A percentile compares a stretch with the other conserved stretches of the same genome.
phyloP scores from a whole-genome alignment of 2,888 invertebrate genomes.

The Lithophane leautieri region DNA sequence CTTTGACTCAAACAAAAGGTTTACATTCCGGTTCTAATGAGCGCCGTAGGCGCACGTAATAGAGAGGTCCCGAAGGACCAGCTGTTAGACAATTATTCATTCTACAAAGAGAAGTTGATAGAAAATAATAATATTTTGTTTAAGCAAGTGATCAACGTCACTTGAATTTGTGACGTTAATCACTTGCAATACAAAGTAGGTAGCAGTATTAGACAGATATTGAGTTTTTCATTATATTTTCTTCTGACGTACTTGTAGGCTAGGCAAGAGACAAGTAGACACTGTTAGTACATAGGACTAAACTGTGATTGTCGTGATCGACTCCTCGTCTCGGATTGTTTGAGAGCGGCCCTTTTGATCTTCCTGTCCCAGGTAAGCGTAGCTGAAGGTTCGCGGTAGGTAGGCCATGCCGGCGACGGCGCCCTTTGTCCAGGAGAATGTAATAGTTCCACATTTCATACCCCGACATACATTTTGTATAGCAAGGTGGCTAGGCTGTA shows the following conservation, averaged over 20 bases:
- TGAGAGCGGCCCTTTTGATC: conserved; percentile 11
- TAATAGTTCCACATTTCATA: conserved; percentile 32
- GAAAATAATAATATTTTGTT: background rate
- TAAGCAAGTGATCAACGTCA: background rate
- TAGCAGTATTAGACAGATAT: background rate
- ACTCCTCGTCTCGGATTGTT: background rate
- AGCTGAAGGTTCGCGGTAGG: background rate
- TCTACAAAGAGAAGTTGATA: background rate
- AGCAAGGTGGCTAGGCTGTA: background rate
- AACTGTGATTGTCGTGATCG: too few species aligned
- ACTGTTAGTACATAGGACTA: background rate
- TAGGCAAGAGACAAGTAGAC: too few species aligned
- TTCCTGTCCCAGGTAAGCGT: background rate
- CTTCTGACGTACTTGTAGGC: background rate
- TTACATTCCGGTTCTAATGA: conserved; percentile 48
- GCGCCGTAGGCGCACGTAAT: background rate
- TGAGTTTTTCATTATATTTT: background rate
- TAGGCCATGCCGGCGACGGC: background rate
- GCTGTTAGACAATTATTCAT: background rate
- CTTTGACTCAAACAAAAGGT: conserved; percentile 49
- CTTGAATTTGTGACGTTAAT: background rate
- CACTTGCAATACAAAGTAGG: background rate
- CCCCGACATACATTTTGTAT: background rate
- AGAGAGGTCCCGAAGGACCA: conserved; percentile 13
- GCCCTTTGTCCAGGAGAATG: conserved; percentile 41